These are phyloP conservation scores for Struthio camelus DNA, from an alignment of 2,113 vertebrate genomes.

Conservation along the genomic window DNA sequence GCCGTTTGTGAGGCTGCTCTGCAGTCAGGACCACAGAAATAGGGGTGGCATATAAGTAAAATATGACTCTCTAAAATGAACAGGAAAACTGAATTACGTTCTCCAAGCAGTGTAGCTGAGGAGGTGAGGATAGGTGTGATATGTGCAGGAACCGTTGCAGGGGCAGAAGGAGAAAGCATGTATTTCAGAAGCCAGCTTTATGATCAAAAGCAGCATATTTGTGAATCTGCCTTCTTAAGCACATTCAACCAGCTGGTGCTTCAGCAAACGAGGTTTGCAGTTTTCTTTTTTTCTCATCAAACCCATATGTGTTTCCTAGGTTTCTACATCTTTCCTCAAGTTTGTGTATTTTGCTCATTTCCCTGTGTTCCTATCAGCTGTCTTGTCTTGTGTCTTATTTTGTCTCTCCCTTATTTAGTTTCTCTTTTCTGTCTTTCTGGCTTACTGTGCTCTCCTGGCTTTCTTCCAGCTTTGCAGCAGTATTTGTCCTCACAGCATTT, in stretches of 20 bases:
- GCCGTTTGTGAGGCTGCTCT: not conserved
- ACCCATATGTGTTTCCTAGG: not conserved
- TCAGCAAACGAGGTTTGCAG: not conserved
- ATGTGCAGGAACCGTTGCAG: not conserved
- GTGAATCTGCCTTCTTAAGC: not conserved
- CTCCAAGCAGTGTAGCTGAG: not conserved
- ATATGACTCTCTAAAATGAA: not conserved
- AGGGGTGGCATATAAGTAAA: not conserved
- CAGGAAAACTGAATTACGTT: not conserved
- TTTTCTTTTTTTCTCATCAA: slow-evolving; percentile 23
- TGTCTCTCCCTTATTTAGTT: slow-evolving; percentile 14
- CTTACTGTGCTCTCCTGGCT: slow-evolving; percentile 22
- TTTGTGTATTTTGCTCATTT: not conserved
- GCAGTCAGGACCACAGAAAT: not conserved
- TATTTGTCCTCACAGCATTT: slow-evolving; percentile 37
- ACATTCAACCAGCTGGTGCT: slow-evolving; percentile 4
- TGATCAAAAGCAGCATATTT: slow-evolving; percentile 17
- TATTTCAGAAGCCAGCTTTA: slow-evolving; percentile 13
- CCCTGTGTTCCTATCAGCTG: slow-evolving; percentile 3
- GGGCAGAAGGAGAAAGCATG: not conserved
- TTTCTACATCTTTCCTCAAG: not conserved
- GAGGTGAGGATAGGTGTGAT: not conserved
- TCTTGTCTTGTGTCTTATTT: not conserved
- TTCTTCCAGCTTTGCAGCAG: slow-evolving; percentile 52
- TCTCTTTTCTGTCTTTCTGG: not conserved